Conservation (phyloP, 2,888 invertebrate species). For the Eristalis intricaria region DNA sequence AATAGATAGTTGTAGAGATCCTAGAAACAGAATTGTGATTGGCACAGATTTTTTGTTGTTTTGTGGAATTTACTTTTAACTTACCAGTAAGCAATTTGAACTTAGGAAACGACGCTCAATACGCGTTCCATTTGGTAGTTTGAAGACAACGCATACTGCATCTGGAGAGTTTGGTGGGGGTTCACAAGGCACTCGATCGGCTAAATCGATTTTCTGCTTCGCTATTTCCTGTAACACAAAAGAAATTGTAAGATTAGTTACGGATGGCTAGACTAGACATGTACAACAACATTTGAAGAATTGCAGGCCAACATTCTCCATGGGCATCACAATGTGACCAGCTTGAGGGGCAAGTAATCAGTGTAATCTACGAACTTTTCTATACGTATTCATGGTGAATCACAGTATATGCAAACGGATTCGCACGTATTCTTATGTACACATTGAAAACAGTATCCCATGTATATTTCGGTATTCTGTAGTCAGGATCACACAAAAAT, state of each 20-base stretch:
- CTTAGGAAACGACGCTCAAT: conserved; percentile 93
- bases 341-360: no score
- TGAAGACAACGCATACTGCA: conserved; percentile 92
- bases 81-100: conserved; percentile 91
- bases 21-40: conserved; percentile 83
- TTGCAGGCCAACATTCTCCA: no score
- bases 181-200: conserved; percentile 87
- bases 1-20: conserved; percentile 97
- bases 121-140: conserved; percentile 93
- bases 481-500: no score
- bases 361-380: no score
- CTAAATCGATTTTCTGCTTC: conserved; percentile 86
- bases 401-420: no score
- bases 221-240: conserved; percentile 83
- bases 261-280: no score
- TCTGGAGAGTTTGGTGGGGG: conserved; percentile 87
- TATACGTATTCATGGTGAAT: no score
- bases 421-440: no score
- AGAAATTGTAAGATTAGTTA: background rate
- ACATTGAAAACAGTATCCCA: no score
- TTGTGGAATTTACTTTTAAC: conserved; percentile 45
- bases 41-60: background rate
- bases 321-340: no score
- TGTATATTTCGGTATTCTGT: no score
- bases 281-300: no score